phyloP scores from a whole-genome alignment of 2,113 vertebrate species.

The Ornithorhynchus anatinus region DNA sequence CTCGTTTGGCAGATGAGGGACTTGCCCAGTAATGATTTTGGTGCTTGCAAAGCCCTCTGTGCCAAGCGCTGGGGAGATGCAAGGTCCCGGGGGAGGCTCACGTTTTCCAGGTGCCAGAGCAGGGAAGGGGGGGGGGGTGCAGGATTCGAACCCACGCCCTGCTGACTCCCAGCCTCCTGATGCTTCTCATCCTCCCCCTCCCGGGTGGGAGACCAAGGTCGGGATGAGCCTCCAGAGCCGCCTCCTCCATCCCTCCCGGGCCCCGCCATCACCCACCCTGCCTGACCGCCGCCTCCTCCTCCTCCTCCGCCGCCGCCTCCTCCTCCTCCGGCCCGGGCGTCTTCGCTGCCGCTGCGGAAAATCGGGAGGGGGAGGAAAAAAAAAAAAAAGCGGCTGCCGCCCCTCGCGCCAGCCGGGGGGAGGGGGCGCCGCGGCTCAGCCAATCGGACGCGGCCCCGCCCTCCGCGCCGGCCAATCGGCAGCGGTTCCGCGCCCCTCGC shows the following conservation, averaged over 20 bases:
- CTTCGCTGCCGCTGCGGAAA: background rate
- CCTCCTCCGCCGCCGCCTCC: background rate
- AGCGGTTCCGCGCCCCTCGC: no score
- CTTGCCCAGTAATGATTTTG: no score
- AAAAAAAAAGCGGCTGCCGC: background rate
- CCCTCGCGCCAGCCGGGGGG: background rate
- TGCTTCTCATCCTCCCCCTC: background rate
- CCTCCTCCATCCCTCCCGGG: background rate
- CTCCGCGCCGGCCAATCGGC: no score
- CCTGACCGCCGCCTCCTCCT: conserved; percentile 22
- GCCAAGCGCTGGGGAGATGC: no score
- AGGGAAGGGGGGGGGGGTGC: background rate
- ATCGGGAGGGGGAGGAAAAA: background rate
- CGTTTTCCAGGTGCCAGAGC: background rate
- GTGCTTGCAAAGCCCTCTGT: no score
- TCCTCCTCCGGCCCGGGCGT: background rate
- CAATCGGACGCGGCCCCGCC: background rate
- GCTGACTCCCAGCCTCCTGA: background rate
- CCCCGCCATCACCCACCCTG: conserved; percentile 57
- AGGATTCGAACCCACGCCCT: background rate
- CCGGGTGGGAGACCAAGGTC: conserved; percentile 40
- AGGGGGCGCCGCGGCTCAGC: background rate
- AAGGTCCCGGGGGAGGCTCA: no score
- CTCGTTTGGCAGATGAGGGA: no score
- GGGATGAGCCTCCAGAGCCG: background rate